Conservation (phyloP, 2,113 vertebrate genomes). For the Condylura cristata region DNA sequence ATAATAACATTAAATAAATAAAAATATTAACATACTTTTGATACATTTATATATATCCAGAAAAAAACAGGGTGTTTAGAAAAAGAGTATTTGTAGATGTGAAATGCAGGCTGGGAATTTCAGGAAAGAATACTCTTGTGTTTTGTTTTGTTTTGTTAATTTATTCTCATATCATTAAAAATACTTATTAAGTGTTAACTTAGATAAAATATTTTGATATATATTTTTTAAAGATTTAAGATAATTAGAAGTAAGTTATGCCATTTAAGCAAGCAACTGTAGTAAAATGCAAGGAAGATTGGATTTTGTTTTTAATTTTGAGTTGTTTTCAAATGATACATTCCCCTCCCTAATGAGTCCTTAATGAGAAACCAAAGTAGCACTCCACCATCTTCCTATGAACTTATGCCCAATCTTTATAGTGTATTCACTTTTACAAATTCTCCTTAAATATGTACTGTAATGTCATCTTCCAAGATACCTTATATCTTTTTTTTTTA, state of each 20-base stretch:
- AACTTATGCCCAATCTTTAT: background rate
- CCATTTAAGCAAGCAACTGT: slow-evolving; percentile 16
- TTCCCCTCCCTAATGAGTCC: background rate
- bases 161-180: background rate
- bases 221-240: background rate
- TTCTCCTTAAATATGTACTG: background rate
- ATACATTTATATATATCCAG: background rate
- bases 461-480: background rate
- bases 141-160: background rate
- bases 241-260: slow-evolving; percentile 15
- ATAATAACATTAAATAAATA: background rate
- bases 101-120: background rate
- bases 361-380: background rate
- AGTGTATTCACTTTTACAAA: background rate
- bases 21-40: background rate
- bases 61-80: background rate
- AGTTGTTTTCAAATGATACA: background rate
- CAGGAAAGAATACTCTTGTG: background rate
- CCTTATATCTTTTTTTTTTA: background rate
- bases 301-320: background rate
- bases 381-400: background rate
- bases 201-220: slow-evolving; percentile 24
- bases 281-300: slow-evolving; percentile 20
- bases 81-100: background rate
- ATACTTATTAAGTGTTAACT: background rate